Evolutionary conservation across 2,797 vertebrate genomes (phyloP), one percentile per base, ranked within the genome.

Genomic region (Furcifer pardalis): DNA sequence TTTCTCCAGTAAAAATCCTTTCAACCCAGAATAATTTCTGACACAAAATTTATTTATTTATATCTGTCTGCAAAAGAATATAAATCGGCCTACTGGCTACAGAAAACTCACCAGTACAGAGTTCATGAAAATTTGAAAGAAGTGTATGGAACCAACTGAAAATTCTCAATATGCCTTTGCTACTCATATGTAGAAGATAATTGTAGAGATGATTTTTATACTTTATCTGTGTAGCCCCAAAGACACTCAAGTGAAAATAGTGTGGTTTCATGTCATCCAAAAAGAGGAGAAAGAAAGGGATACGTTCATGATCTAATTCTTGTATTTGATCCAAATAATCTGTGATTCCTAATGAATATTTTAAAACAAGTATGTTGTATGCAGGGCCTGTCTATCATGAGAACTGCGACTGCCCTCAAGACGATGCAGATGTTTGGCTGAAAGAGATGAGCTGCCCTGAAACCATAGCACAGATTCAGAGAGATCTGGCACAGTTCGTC

Each of bases 341-440:
- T 12, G 13, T 44, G 23, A 84, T 84, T 83, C 79, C 7, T 79
- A 42, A 84, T 66, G 75, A 25, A 87, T 35, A 25, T 80, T 42
- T 79, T 83, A 78, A 83, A 66, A 81, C 17, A 79, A 84, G 81
- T 86, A n/a, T 89, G 78, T 84, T 89, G 8, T 91, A 21, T 88
- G 86, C 77, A 99, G 98, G 98, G 44, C 97, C 97, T 0, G 90
- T 98, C 87, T 98, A 99, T 93, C 98, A 99, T 62, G 98, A 99
- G 91, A 97, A 96, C 62, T 99, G 99, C 93, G 93, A 98, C 94
- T 99, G 99, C 90, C 98, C 98, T 60, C 93, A 97, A 90, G 93
- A 95, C 63, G 97, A 96, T 2, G 96, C 94, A 63, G 91, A 91
- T 71, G 84, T 37, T 12, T 99, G 98, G 98, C 95, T 97, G 86